These are phyloP conservation scores for Charaxes varanes DNA, from an alignment of 1,140 invertebrate species.

Conservation along the genomic window DNA sequence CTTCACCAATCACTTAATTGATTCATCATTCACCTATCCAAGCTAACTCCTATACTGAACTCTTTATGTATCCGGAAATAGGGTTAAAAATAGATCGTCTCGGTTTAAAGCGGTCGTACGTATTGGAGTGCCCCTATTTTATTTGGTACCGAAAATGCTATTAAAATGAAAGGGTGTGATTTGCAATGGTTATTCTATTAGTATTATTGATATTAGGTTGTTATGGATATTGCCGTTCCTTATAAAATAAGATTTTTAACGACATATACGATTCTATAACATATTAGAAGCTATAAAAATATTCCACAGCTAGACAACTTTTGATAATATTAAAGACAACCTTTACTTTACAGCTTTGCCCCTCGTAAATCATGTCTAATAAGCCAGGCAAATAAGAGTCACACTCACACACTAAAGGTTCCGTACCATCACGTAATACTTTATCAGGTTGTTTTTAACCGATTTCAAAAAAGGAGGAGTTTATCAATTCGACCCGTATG, in stretches of 20 bases:
- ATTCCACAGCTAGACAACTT: too few relatives aligned
- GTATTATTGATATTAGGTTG: conserved; percentile 49
- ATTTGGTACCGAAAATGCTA: conserved; percentile 40
- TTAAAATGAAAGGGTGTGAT: conserved; percentile 53
- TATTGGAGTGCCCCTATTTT: conserved; percentile 18
- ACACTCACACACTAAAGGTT: too few relatives aligned
- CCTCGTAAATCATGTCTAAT: too few relatives aligned
- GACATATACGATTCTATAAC: neutral
- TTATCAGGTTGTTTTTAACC: too few relatives aligned
- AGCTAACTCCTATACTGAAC: neutral
- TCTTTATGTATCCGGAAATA: conserved; percentile 8
- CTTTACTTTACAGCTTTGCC: too few relatives aligned
- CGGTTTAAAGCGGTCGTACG: neutral
- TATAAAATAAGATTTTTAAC: neutral
- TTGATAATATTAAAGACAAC: too few relatives aligned
- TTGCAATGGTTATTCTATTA: conserved; percentile 63
- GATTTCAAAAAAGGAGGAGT: too few relatives aligned
- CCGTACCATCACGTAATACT: too few relatives aligned
- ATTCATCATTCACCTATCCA: conserved; percentile 36
- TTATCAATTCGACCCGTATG: too few relatives aligned
- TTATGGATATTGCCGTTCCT: conserved; percentile 20
- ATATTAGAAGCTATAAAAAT: too few relatives aligned
- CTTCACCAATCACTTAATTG: conserved; percentile 53
- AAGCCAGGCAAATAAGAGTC: too few relatives aligned
- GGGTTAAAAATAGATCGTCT: conserved; percentile 17